Evolutionary conservation across 1,140 invertebrate genomes (phyloP), one percentile per base, ranked within the genome.

Genomic region (Cotesia typhae): DNA sequence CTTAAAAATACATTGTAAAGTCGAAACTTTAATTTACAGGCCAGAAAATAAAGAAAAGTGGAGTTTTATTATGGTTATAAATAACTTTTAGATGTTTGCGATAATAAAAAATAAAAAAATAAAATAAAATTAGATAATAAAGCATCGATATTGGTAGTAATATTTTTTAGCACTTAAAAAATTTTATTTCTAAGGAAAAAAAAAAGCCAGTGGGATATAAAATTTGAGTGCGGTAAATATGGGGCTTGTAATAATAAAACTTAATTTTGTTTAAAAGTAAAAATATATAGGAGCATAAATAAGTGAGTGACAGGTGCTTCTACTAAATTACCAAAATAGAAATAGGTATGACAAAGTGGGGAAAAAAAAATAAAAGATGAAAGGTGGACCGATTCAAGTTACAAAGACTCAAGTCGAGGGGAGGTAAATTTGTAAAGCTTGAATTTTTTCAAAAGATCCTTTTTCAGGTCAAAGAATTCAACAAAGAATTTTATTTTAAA

Each of bases 401-500:
- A 52, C 17, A 67, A 67, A 67, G 20, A 28, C 28, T 28, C 28
- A 28, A 53, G 41, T 9, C 5, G 41, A 67, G 20, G 47, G 20
- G 17, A 35, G 14, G 2, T 28, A 67, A 67, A 67, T 52, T 67
- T 53, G 12, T 67, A 52, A 17, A 52, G 64, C 14, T 52, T 57
- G 35, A 12, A 68, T 36, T 68, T 68, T 36, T n/a, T 57, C 9
- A 9, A 35, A n/a, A 17, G 53, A n/a, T 12, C 53, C 66, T 47
- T 47, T 68, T 68, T 36, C 66, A 68, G 66, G 66, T 68, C 66
- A 68, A 0, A 6, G 52, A 28, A 51, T 64, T 37, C 3, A 17
- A 6, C 14, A 57, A 5, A 36, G 53, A 64, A 38, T 14, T 38
- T 14, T 41, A n/a, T 17, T 57, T 38, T 6, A 17, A 64, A 64